Evolutionary conservation across 37 sponge, comb jelly and placozoan genomes (phyloP), one percentile per base, ranked within the genome.

Genomic region (Crambe crambe): DNA sequence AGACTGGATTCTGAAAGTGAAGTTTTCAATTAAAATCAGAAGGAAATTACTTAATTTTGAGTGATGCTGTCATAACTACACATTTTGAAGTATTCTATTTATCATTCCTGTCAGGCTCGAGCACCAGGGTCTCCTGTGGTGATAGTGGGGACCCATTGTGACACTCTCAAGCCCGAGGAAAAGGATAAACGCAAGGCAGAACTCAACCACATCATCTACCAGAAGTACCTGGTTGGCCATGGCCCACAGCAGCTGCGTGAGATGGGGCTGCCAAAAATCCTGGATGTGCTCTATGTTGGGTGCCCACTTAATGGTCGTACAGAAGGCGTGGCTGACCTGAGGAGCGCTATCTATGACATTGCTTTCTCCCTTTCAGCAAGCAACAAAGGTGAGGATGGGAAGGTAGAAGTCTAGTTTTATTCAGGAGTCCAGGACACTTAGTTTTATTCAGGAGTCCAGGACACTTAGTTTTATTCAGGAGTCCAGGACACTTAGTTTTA

Each of bases 91-190:
- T 63, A n/a, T n/a, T n/a, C n/a, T n/a, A n/a, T n/a, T n/a, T n/a
- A n/a, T n/a, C n/a, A n/a, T 47, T 47, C 6, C 12, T 47, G 51
- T 47, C 65, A 95, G 93, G 90, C 96, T 0, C 73, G 97, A 34
- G 97, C 97, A 25, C 97, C 97, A 20, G 87, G 79, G 12, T 93
- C 97, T 36, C 90, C 97, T 34, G 97, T 96, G 65, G 80, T 96
- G 22, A 78, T 96, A 23, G 87, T 96, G 34, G 97, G 97, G 42
- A 89, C 97, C 23, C 93, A 96, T 81, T 51, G 75, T 43, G 97
- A 96, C 77, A 25, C 9, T n/a, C 72, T 90, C 17, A 81, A 77
- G 80, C 66, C 63, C 35, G 84, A 81, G 30, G 91, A 90, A 32
- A 89, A 64, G 67, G 85, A 87, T 58, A 73, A 58, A 22, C n/a